Evolutionary conservation across 2,888 invertebrate species (phyloP).

Genomic region (Drosophila engyochracea): DNA sequence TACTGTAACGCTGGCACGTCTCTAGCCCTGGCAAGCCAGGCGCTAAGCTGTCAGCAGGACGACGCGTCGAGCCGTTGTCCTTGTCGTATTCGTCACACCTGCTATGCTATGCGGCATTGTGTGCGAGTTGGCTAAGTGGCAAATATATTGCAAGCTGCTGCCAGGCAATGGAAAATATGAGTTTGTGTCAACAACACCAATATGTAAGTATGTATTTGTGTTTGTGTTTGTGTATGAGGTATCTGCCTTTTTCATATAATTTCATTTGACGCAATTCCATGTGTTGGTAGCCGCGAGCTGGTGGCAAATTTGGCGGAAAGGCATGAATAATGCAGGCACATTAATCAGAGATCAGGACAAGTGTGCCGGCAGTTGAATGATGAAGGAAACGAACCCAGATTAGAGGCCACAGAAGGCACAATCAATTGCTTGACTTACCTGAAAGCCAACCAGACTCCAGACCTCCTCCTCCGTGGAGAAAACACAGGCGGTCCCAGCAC

Average conservation of each 20-base stretch:
- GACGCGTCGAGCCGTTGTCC: neutral
- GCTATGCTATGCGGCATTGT: neutral
- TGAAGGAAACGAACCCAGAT: conserved; percentile 20
- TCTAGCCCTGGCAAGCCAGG: conserved; percentile 6
- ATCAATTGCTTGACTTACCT: conserved; percentile 78
- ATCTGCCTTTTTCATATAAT: conserved; percentile 27
- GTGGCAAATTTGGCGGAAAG: conserved; percentile 49
- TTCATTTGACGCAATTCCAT: conserved; percentile 36
- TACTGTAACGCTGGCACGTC: neutral
- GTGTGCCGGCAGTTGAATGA: neutral
- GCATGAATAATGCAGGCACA: conserved; percentile 47
- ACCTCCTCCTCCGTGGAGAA: conserved; percentile 88
- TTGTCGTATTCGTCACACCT: conserved; percentile 1
- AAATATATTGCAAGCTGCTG: conserved; percentile 56
- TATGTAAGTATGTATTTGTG: neutral
- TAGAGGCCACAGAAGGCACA: conserved; percentile 39
- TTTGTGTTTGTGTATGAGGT: neutral
- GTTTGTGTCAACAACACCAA: conserved; percentile 48
- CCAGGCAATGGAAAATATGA: conserved; percentile 58
- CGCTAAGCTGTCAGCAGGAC: neutral
- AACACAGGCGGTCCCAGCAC: conserved; percentile 89
- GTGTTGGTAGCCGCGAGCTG: conserved; percentile 14
- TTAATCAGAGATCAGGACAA: conserved; percentile 40
- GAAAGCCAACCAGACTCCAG: conserved; percentile 86
- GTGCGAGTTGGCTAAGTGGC: conserved; percentile 37